Base-by-base conservation (phyloP, 23 tunicate genomes). In the Ascidia mentula region DNA sequence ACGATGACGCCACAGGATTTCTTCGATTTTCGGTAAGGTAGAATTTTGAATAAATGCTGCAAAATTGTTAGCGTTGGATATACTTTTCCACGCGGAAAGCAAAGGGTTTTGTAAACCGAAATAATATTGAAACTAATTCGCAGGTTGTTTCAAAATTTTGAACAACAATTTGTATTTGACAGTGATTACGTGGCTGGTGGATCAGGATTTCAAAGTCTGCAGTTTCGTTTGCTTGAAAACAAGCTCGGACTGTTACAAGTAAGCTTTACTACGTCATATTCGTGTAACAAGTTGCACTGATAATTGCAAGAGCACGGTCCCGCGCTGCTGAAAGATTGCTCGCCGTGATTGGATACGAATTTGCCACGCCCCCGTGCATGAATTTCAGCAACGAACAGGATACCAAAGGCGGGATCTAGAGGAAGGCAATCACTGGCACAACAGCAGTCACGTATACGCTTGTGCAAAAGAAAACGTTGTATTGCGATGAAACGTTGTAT, bases 151-250 rank as follows among this genome's bases (percentile, higher is more conserved):
- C 40, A 22, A 0, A 9, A 42, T 35, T 70, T 32, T 26, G 31
- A 22, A 69, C 15, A 0, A 80, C 22, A 13, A 0, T 24, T 53
- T n/a, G 6, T 24, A 38, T 36, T 46, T 53, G 78, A 18, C 70
- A 91, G 97, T 38, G 74, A 77, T 26, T 72, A 33, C 34, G 45
- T 93, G 36, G 82, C 40, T 45, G 77, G 76, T 31, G 77, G 75
- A n/a, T 93, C 98, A 0, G 98, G 98, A 24, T 93, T 93, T 84
- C 93, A 93, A 61, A 93, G 98, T 42, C 34, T 93, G 32, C 98
- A 93, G 76, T 93, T 93, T 59, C 80, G 98, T 22, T n/a, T 93
- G 79, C 36, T 93, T 18, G 98, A 93, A 75, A 84, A 88, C 36
- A 82, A 45, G 18, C 81, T 88, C 5, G 98, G 98, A 20, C 73